Conservation (phyloP, 2,797 vertebrate genomes). For the Pipistrellus pygmaeus region DNA sequence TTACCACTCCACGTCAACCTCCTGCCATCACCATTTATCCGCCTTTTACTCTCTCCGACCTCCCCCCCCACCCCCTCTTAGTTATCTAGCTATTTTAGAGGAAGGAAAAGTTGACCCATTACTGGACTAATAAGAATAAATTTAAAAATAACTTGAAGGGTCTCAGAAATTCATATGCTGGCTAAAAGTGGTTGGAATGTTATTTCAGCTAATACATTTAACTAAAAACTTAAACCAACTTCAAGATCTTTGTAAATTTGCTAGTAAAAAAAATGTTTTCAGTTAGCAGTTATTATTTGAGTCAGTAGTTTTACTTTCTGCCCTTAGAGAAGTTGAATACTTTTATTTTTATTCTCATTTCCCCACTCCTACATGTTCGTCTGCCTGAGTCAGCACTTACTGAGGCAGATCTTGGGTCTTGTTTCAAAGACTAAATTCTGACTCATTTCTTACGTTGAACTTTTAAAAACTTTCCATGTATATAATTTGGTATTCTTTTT, state of each 20-base stretch:
- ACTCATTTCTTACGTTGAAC: background rate
- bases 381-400: background rate
- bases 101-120: background rate
- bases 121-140: background rate
- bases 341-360: background rate
- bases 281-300: background rate
- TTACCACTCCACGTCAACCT: background rate
- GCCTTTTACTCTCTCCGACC: background rate
- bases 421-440: background rate
- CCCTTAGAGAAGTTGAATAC: background rate
- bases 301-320: background rate
- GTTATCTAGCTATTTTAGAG: background rate
- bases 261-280: background rate
- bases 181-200: background rate
- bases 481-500: background rate
- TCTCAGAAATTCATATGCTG: slow-evolving; percentile 1
- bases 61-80: background rate
- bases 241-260: background rate
- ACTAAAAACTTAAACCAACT: background rate
- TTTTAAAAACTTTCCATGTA: background rate
- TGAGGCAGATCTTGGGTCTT: background rate
- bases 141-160: background rate
- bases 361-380: background rate
- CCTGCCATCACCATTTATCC: background rate
- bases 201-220: background rate